These are phyloP conservation scores for Erebia aethiops DNA, from an alignment of 2,888 invertebrate genomes.

Conservation along the genomic window DNA sequence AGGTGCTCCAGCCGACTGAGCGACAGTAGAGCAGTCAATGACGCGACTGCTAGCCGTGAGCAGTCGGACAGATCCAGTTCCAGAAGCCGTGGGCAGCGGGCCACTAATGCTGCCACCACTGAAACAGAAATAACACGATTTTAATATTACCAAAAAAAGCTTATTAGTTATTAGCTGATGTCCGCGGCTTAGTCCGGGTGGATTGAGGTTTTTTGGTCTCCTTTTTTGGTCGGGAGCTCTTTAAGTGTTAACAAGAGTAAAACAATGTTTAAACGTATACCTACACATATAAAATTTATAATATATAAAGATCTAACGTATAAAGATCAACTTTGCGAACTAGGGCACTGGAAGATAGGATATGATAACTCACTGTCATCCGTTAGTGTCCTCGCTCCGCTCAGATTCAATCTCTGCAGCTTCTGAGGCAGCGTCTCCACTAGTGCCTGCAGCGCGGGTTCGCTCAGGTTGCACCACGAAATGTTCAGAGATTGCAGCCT, in stretches of 20 bases:
- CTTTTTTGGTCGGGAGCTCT: no score
- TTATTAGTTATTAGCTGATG: no score
- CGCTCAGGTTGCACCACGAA: constrained; percentile 89
- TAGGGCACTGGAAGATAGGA: no score
- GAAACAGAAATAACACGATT: constrained; percentile 46
- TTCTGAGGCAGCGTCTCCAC: constrained; percentile 74
- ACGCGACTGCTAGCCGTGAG: constrained; percentile 85
- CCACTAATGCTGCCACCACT: constrained; percentile 87
- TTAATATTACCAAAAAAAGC: no score
- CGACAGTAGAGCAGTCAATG: constrained; percentile 52
- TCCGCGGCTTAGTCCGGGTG: no score
- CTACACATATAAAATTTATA: no score
- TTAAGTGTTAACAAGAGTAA: no score
- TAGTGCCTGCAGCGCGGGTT: constrained; percentile 79
- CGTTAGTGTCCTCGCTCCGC: constrained; percentile 90
- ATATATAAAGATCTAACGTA: no score
- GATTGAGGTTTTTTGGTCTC: no score
- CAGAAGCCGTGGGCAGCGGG: constrained; percentile 86
- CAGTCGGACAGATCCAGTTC: constrained; percentile 96
- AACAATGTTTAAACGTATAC: no score
- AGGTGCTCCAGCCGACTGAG: constrained; percentile 88
- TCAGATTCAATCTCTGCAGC: constrained; percentile 89
- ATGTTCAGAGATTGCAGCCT: constrained; percentile 89
- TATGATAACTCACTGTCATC: constrained; percentile 86
- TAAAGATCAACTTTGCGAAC: no score